phyloP scores from a whole-genome alignment of 2,888 invertebrate genomes.

The Orthosia cruda region DNA sequence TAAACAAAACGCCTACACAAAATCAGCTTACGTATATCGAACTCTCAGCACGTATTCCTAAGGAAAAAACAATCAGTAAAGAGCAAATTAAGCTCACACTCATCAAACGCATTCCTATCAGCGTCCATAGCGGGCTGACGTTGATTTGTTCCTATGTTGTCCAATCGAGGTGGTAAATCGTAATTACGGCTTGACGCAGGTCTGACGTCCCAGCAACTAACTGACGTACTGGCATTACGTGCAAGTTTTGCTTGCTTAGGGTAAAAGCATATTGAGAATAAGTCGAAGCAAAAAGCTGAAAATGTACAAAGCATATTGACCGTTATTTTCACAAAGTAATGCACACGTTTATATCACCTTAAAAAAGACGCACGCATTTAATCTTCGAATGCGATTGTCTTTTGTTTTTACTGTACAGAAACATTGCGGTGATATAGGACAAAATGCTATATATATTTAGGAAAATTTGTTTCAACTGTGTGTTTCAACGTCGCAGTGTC shows the following conservation, averaged over 20 bases:
- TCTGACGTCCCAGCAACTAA: slow-evolving; percentile 70
- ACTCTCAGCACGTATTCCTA: slow-evolving; percentile 31
- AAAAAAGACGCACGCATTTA: too few relatives aligned
- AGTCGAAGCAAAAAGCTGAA: too few relatives aligned
- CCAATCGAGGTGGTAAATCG: slow-evolving; percentile 80
- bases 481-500: too few relatives aligned
- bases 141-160: slow-evolving; percentile 79
- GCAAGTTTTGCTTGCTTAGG: slow-evolving; percentile 37
- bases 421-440: too few relatives aligned
- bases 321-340: too few relatives aligned
- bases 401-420: too few relatives aligned
- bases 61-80: slow-evolving; percentile 65
- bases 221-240: slow-evolving; percentile 48
- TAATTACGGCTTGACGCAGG: slow-evolving; percentile 82
- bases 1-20: not conserved
- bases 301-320: too few relatives aligned
- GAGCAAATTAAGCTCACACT: slow-evolving; percentile 59
- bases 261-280: not conserved
- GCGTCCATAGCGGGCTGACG: slow-evolving; percentile 65
- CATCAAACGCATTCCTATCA: slow-evolving; percentile 55
- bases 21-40: slow-evolving; percentile 22
- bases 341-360: too few relatives aligned
- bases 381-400: too few relatives aligned
- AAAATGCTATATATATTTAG: too few relatives aligned
- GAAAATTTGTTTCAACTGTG: too few relatives aligned